Base-by-base conservation (phyloP, 2,888 invertebrate species). In the Clistopyga incitator region DNA sequence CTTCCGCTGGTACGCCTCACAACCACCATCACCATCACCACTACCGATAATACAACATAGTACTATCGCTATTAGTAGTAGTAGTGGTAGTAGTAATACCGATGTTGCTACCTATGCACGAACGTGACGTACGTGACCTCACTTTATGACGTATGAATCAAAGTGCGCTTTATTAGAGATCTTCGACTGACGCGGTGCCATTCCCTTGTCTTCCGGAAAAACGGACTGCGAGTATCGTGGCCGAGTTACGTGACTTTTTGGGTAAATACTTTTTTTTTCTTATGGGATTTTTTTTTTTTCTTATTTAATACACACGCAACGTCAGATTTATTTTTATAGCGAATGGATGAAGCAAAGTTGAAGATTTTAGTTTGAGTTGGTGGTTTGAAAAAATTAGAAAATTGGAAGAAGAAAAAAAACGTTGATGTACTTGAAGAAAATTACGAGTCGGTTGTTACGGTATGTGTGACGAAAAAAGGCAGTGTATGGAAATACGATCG, bases 101-200 rank as follows among this genome's bases (percentile, higher is more conserved):
- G 8, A 10, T 10, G 38, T 3, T 52, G n/a, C 25, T 72, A 25
- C 59, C 29, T 67, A 29, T 18, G 72, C 67, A 64, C 45, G 45
- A 56, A 67, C 74, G 78, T 84, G 70, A 81, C 86, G 85, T 34
- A 59, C 84, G 54, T 23, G 87, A 87, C 87, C 81, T 45, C 23
- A n/a, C 34, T 71, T 42, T 65, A 61, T 65, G 88, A 90, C 88
- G 89, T 90, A 90, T 90, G 91, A 91, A 92, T 92, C 92, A 91
- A 91, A 90, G 89, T 89, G 85, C 88, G 88, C 90, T 91, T 90
- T 90, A 90, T 90, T 82, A 52, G 76, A 42, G 52, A 50, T 67
- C 67, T 71, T 76, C 76, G 47, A 76, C 61, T 76, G 65, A 76
- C 47, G 52, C 50, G 18, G 20, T 61, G 54, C 6, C 6, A 54